Evolutionary conservation across 2,113 vertebrate species (phyloP), one percentile per base, ranked within the genome.

Genomic region (Brachionichthys hirsutus): DNA sequence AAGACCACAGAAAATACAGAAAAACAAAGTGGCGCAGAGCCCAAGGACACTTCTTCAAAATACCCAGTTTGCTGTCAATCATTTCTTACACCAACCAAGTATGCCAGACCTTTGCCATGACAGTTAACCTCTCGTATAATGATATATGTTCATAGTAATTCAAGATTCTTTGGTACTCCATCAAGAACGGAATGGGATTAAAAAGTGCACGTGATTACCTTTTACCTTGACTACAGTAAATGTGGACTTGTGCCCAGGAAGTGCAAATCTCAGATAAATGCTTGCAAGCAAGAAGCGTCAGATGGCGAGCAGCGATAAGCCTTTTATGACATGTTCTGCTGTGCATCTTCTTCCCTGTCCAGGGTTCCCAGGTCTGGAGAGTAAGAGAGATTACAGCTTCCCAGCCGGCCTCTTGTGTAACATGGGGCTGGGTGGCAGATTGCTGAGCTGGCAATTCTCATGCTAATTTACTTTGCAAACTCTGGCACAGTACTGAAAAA

Each of bases 381-480:
- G 81, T 66, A 62, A 74, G 77, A 67, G 62, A 77, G 72, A 85
- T 77, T 81, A 80, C 54, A 57, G 67, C 74, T 68, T 62, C 56
- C 36, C 44, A 40, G 65, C 68, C 52, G 51, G 60, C 54, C 47
- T 65, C 69, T 75, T 81, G 75, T 71, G 67, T 75, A 87, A 80
- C 70, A 70, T 6, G 46, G 51, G 30, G 47, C 75, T 61, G 45
- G 63, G 76, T 61, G 67, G 78, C 54, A 76, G 78, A 80, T 71
- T 82, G 85, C 85, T 77, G 85, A 81, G 70, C 67, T 66, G 63
- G 76, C 81, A 20, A 67, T 74, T 72, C 72, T 73, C 58, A 71
- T 62, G 56, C 78, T 82, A 83, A 86, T 81, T 86, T 80, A 85
- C 82, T 86, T 81, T 81, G 74, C 67, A 79, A 82, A 80, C 82